Base-by-base conservation (phyloP, 2,888 invertebrate species). In the Noctua janthina region DNA sequence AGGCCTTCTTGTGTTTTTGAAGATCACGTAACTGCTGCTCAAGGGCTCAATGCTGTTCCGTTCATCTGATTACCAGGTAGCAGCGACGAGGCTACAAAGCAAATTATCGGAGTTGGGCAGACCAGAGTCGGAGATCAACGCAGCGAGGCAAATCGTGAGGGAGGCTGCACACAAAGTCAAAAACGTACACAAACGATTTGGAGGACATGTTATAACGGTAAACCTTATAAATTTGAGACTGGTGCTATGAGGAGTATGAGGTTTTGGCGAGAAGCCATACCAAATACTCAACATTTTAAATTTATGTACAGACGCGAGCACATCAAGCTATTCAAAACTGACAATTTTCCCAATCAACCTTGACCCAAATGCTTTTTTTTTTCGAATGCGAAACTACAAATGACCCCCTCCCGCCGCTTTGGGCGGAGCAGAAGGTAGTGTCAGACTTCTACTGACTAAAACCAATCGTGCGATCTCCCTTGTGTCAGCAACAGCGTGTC, bases 161-260 rank as follows among this genome's bases (percentile, higher is more conserved):
- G 94, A 96, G 77, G 97, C 97, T 1, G 96, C 96, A 49, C 94
- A 95, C 74, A 96, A 95, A 87, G 96, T 97, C 2, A 96, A 95
- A 82, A 96, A 93, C 62, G 95, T 97, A 3, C 96, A 96, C 90
- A 97, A 96, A 83, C 91, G 96, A 69, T 96, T 96, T 62, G 95
- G 94, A 1, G 94, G 96, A 2, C 96, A 96, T 79, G 94, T 96
- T 15, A 89, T 96, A 43, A 95, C 93, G 89, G 96, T 96, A 75
- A 79, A 74, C 8, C 51, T 59, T 29, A 10, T 51, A 0, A n/a
- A n/a, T 54, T 54, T 46, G 8, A 29, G 7, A 43, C 15, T 13
- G 7, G 4, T 54, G 54, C 7, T n/a, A 7, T 4, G 10, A 10
- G 23, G 15, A 39, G 20, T 29, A 35, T 10, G 17, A 78, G 35